Evolutionary conservation across 2,888 invertebrate genomes (phyloP), one percentile per base, ranked within the genome.

Genomic region (Cheilosia variabilis): DNA sequence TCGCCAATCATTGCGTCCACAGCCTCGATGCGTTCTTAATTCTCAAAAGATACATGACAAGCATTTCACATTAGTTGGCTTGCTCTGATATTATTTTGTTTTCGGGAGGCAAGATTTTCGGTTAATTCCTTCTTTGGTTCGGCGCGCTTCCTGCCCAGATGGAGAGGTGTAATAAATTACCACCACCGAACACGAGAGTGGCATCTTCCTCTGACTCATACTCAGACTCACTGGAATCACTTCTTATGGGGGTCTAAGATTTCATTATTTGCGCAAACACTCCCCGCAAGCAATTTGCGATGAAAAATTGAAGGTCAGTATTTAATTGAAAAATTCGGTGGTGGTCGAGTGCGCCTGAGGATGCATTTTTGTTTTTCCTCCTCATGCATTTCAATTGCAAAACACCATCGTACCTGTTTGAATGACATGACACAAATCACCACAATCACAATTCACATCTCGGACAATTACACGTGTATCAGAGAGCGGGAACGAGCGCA

Each of bases 231-330:
- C 17, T 15, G 15, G 27, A 9, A 0, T 24, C 50, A n/a, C 6
- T 50, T 31, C 43, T 24, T 45, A 37, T 50, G 52, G 87, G 84
- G 89, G 88, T 89, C 89, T 89, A 88, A 89, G 88, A 87, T 89
- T 89, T 89, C 89, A 89, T 89, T 89, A 89, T 88, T 89, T 89
- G 88, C 88, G 47, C 78, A 71, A 83, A 68, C 71, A 83, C 65
- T 68, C 34, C 80, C 78, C 68, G 76, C 50, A 6, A 80, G 78
- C 84, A 84, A 76, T 68, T 73, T 71, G 60, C 45, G 73, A 81
- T 80, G 75, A 86, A 80, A 84, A 72, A 86, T 86, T 86, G 71
- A 86, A 79, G 84, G 80, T 76, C 84, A 72, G 76, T 66, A 65
- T 37, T 76, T 80, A 76, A 86, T 80, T 80, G 75, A 86, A 86